Conservation (phyloP, 1,140 invertebrate genomes). For the Bombus pascuorum region DNA sequence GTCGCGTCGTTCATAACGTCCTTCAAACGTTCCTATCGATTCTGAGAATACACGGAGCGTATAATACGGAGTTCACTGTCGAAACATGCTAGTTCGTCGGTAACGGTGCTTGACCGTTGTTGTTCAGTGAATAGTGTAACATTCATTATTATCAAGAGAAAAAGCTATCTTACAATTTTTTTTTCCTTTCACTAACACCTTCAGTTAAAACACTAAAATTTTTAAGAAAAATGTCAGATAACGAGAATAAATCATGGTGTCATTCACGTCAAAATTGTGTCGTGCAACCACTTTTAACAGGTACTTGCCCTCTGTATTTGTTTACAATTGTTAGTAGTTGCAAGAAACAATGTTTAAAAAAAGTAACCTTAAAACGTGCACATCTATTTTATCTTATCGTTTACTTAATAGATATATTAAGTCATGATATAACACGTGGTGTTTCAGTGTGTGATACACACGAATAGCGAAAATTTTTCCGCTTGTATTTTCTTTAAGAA, state of each 20-base stretch:
- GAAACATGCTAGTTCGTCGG: constrained; percentile 62
- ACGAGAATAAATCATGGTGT: constrained; percentile 68
- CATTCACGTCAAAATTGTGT: constrained; percentile 89
- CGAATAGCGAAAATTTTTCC: neutral
- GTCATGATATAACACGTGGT: constrained; percentile 34
- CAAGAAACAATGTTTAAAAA: neutral
- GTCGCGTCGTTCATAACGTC: constrained; percentile 58
- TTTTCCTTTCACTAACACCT: neutral
- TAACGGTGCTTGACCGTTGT: constrained; percentile 29
- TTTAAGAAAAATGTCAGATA: constrained; percentile 57
- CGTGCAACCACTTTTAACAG: constrained; percentile 90
- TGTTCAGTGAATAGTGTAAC: constrained; percentile 4
- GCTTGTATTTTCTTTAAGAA: neutral
- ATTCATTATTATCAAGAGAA: neutral
- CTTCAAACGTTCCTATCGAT: constrained; percentile 76
- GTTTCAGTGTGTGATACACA: neutral
- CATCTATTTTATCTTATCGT: constrained; percentile 1
- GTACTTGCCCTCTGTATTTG: constrained; percentile 78
- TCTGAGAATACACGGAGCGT: constrained; percentile 83
- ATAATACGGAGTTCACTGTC: constrained; percentile 56
- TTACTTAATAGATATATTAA: neutral
- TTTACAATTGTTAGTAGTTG: neutral
- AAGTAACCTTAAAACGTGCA: constrained; percentile 39
- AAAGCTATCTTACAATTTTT: neutral
- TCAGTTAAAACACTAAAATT: neutral